phyloP scores from a whole-genome alignment of 92 coral and sea anemone species.

The Palythoa heliodiscus region DNA sequence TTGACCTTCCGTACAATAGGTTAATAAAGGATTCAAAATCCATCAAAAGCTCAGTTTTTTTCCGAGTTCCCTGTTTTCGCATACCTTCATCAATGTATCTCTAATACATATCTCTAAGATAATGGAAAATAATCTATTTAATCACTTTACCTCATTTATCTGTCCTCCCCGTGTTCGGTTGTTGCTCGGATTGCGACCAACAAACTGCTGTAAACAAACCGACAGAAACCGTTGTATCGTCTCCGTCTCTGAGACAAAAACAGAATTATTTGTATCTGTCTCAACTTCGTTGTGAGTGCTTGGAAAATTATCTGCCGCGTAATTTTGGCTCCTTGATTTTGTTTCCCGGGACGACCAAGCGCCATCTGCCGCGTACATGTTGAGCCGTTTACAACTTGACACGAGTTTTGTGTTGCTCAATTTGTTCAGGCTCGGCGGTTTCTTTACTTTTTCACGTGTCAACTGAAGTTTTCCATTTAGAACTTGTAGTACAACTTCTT shows the following conservation, averaged over 20 bases:
- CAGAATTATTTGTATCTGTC: neutral
- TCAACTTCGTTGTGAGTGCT: neutral
- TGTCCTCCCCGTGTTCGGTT: neutral
- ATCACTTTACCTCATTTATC: neutral
- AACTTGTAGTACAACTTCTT: constrained; percentile 35
- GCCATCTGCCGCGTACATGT: constrained; percentile 36
- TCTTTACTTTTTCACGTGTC: constrained; percentile 12
- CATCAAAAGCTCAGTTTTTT: no score
- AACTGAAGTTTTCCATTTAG: constrained; percentile 32
- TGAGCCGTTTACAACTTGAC: neutral
- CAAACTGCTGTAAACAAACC: constrained; percentile 40
- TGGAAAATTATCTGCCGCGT: constrained; percentile 13
- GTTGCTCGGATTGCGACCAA: neutral
- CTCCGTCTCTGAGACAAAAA: constrained; percentile 21
- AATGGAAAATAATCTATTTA: no score
- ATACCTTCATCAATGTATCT: no score
- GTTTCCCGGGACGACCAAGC: constrained; percentile 10
- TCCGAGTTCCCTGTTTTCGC: no score
- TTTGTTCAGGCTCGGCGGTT: neutral
- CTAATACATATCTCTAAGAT: no score
- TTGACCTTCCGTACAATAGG: no score
- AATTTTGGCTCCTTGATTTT: neutral
- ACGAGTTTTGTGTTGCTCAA: constrained; percentile 6
- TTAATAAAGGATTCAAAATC: no score
- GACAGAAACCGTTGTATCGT: constrained; percentile 36